Evolutionary conservation across 2,113 vertebrate genomes (phyloP), one percentile per base, ranked within the genome.

Genomic region (Scomber scombrus): DNA sequence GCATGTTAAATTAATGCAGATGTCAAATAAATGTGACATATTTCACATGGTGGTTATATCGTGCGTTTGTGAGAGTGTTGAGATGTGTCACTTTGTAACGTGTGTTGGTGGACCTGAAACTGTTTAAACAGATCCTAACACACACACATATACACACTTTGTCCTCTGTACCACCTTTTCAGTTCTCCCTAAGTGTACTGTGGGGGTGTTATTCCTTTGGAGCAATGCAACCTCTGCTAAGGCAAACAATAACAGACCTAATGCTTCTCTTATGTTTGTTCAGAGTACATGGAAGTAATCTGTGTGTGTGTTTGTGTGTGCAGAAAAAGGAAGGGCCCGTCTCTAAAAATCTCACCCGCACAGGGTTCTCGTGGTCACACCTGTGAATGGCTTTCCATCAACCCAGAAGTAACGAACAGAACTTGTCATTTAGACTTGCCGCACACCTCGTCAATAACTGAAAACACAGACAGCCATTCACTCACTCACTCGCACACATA

Each of bases 391-490:
- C 70, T 78, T 87, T 47, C 76, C 85, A 34, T 91, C 85, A 87
- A 69, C 70, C 34, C 58, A 55, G 61, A 80, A 82, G 70, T 85
- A 82, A 81, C 11, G 5, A 85, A 82, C 90, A 85, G 79, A 81
- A 66, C 82, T 34, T 75, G 43, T 79, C 80, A 75, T 88, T 92
- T 78, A 86, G 71, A 65, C 46, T 51, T n/a, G 29, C 68, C 43
- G 70, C 84, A 80, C 89, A 94, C 94, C 88, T 93, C 91, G 19
- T 93, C 89, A 91, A 87, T 93, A 91, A 91, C 80, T 51, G 40
- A 23, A 81, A 88, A 84, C 85, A 91, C 75, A 88, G 75, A 21
- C 2, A 9, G 54, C 71, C 62, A 72, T 84, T 86, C 82, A 87
- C 66, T 65, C 52, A 18, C 51, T 10, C 56, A 15, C 57, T 18